Evolutionary conservation across 2,888 invertebrate species (phyloP).

Genomic region (Lochmaea capreae): DNA sequence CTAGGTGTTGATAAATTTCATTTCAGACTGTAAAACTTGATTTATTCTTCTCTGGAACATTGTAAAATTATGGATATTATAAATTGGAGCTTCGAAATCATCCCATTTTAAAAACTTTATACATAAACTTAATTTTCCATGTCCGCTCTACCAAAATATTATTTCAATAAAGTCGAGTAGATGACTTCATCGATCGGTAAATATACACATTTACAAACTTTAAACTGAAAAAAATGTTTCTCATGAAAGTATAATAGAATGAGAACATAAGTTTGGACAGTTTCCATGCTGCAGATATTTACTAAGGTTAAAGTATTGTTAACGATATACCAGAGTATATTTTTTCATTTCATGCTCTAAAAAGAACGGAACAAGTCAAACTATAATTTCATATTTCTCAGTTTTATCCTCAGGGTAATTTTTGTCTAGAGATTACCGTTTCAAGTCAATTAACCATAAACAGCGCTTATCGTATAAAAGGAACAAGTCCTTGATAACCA

Average conservation of each 20-base stretch:
- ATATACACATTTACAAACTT: background rate
- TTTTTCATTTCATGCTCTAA: background rate
- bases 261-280: slow-evolving; percentile 3
- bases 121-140: background rate
- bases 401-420: too few relatives aligned
- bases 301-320: background rate
- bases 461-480: too few relatives aligned
- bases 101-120: background rate
- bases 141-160: too few relatives aligned
- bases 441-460: too few relatives aligned
- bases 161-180: background rate
- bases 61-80: too few relatives aligned
- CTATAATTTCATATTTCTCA: background rate
- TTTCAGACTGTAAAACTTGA: too few relatives aligned
- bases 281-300: slow-evolving; percentile 1
- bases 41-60: too few relatives aligned
- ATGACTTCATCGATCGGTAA: background rate
- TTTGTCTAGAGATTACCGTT: too few relatives aligned
- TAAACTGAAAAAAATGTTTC: background rate
- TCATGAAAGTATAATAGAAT: slow-evolving; percentile 7
- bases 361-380: too few relatives aligned
- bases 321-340: background rate
- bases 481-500: too few relatives aligned
- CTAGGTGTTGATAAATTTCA: too few relatives aligned
- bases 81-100: too few relatives aligned